phyloP scores from a whole-genome alignment of 2,888 invertebrate species.

The Cantharis rustica region DNA sequence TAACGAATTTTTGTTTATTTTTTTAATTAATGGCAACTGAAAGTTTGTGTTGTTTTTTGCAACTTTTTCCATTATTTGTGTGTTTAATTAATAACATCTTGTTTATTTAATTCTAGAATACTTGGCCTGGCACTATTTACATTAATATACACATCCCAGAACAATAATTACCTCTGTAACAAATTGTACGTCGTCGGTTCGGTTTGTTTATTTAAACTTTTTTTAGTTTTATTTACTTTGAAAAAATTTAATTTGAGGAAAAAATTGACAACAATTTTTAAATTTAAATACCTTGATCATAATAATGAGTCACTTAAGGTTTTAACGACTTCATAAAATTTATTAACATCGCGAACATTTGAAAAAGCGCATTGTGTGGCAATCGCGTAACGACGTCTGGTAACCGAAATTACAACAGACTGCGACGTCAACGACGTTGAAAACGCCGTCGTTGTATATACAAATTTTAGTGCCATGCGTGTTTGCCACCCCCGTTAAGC shows the following conservation, averaged over 20 bases:
- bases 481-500: not conserved
- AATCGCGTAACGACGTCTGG: not conserved
- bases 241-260: not conserved
- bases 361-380: not conserved
- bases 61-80: not conserved
- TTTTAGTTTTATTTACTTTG: not conserved
- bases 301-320: not conserved
- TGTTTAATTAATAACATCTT: not conserved
- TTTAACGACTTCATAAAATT: not conserved
- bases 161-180: not conserved
- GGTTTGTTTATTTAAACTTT: not conserved
- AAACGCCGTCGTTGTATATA: not conserved
- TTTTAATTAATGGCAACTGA: not conserved
- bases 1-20: not conserved
- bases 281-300: not conserved
- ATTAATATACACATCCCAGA: not conserved
- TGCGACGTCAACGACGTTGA: not conserved
- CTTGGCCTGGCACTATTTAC: not conserved
- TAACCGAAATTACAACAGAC: not conserved
- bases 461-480: not conserved
- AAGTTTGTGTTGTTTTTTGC: not conserved
- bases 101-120: not conserved
- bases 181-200: not conserved
- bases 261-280: not conserved
- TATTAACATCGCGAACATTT: not conserved